These are phyloP conservation scores for Thaumetopoea pityocampa DNA, from an alignment of 1,140 invertebrate genomes.

Conservation along the genomic window DNA sequence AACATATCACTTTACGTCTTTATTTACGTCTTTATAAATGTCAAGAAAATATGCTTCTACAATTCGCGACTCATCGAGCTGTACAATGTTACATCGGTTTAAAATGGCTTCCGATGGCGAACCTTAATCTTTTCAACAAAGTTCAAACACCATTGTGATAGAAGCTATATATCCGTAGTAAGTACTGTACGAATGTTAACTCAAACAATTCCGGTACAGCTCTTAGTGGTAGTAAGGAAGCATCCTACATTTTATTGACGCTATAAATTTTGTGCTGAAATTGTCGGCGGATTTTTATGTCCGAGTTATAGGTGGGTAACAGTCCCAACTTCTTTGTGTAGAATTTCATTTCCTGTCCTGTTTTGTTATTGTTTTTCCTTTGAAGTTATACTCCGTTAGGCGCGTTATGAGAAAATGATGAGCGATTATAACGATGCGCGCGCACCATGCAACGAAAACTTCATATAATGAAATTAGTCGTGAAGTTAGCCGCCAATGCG, in stretches of 20 bases:
- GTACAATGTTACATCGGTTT: constrained; percentile 14
- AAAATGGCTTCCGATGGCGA: constrained; percentile 1
- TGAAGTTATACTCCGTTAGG: too few relatives aligned
- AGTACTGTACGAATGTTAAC: constrained; percentile 26
- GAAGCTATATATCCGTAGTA: constrained; percentile 23
- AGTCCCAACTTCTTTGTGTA: too few relatives aligned
- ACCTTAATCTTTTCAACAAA: constrained; percentile 15
- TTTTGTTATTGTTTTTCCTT: too few relatives aligned
- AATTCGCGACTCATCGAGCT: constrained; percentile 1
- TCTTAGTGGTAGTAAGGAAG: constrained; percentile 44
- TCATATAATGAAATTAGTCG: too few relatives aligned
- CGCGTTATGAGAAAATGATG: too few relatives aligned
- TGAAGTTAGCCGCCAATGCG: too few relatives aligned
- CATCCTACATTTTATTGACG: constrained; percentile 63
- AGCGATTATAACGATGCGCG: too few relatives aligned
- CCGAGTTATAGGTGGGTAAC: too few relatives aligned
- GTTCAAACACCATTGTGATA: constrained; percentile 11
- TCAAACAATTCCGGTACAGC: constrained; percentile 27
- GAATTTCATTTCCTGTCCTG: too few relatives aligned
- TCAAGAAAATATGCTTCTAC: not conserved
- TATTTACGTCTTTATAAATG: too few relatives aligned
- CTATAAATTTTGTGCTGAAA: constrained; percentile 63
- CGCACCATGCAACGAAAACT: too few relatives aligned
- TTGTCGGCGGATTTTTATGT: constrained; percentile 60
- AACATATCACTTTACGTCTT: too few relatives aligned